Conservation (phyloP, 2,888 invertebrate species). For the Ernsta delagoae region DNA sequence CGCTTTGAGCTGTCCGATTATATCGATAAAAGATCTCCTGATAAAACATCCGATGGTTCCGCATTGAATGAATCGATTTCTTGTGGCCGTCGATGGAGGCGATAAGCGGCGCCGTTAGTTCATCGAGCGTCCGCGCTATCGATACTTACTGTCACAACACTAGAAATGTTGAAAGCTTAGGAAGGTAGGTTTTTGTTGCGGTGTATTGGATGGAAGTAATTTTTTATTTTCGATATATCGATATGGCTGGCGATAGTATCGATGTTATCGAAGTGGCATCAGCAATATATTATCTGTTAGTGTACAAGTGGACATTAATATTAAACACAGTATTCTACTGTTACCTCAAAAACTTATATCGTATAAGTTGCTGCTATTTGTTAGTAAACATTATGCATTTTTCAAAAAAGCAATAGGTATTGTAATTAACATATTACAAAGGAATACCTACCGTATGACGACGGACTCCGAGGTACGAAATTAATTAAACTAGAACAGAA, state of each 20-base stretch:
- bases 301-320: no score
- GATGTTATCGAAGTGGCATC: no score
- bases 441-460: no score
- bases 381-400: no score
- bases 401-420: no score
- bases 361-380: no score
- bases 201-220: neutral
- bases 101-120: slow-evolving; percentile 30
- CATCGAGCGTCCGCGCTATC: slow-evolving; percentile 44
- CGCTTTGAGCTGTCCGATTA: slow-evolving; percentile 34
- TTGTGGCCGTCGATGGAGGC: slow-evolving; percentile 23
- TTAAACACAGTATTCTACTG: no score
- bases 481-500: slow-evolving; percentile 1
- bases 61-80: slow-evolving; percentile 37
- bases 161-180: slow-evolving; percentile 46
- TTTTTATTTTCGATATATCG: no score
- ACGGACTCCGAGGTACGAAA: neutral
- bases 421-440: no score
- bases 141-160: slow-evolving; percentile 50
- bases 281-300: no score
- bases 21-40: slow-evolving; percentile 32
- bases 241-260: no score
- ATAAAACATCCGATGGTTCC: slow-evolving; percentile 35
- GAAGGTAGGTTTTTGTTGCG: neutral
- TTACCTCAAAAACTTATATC: no score